These are phyloP conservation scores for Eueides isabella DNA, from an alignment of 1,140 invertebrate species.

Conservation along the genomic window DNA sequence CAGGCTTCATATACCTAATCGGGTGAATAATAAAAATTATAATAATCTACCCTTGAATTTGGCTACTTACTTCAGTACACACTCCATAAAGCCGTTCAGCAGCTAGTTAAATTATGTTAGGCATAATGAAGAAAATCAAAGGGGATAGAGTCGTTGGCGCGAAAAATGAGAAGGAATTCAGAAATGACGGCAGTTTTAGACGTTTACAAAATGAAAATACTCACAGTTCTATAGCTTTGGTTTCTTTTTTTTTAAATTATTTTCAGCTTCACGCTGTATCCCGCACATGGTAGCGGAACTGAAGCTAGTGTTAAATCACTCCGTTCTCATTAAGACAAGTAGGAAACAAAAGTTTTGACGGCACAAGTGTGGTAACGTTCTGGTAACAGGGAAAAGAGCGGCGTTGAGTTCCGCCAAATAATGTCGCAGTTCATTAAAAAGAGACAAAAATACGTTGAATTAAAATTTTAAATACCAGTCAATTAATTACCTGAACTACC, in stretches of 20 bases:
- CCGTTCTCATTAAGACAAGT: too few species aligned
- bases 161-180: slow-evolving; percentile 35
- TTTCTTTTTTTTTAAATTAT: neutral
- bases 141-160: slow-evolving; percentile 29
- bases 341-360: too few species aligned
- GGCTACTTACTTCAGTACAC: neutral
- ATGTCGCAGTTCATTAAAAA: too few species aligned
- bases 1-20: neutral
- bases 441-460: too few species aligned
- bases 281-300: too few species aligned
- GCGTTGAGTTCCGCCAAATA: too few species aligned
- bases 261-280: too few species aligned
- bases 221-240: neutral
- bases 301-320: too few species aligned
- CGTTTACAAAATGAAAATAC: slow-evolving; percentile 20
- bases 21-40: neutral
- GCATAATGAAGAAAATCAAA: slow-evolving; percentile 42
- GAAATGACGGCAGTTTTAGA: slow-evolving; percentile 24
- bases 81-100: neutral
- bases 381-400: too few species aligned
- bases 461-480: too few species aligned
- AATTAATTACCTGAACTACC: too few species aligned
- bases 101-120: slow-evolving; percentile 3
- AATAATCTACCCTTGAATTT: neutral
- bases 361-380: too few species aligned